Conservation (phyloP, 2,888 invertebrate species). For the Xestia ashworthii region DNA sequence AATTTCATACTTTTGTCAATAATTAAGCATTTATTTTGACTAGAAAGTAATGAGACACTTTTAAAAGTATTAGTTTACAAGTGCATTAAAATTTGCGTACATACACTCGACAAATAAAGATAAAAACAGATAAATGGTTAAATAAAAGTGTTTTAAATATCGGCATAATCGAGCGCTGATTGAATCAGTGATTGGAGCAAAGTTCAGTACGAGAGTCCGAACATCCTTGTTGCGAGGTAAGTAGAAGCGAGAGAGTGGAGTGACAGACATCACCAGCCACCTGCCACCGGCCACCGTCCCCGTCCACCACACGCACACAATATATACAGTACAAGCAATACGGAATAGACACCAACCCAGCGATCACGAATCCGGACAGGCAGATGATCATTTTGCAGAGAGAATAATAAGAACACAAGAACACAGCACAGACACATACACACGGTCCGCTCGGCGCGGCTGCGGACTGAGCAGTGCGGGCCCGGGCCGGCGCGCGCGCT, state of each 20-base stretch:
- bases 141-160: neutral
- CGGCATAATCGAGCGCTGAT: neutral
- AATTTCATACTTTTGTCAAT: neutral
- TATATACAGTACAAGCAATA: constrained; percentile 4
- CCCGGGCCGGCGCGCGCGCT: constrained; percentile 49
- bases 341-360: constrained; percentile 81
- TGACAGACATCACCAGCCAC: neutral
- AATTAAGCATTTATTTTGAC: neutral
- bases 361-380: constrained; percentile 89
- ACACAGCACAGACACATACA: constrained; percentile 1
- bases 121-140: neutral
- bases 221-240: neutral
- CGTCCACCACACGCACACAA: neutral
- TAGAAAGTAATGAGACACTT: neutral
- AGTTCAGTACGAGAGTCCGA: neutral
- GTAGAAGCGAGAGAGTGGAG: too few relatives aligned
- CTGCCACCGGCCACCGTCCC: neutral
- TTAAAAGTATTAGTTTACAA: neutral
- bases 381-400: constrained; percentile 86
- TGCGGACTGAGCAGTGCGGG: constrained; percentile 21
- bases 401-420: constrained; percentile 4
- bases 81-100: neutral
- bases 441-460: neutral
- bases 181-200: neutral
- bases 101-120: neutral